Conservation (phyloP, 2,113 vertebrate genomes). For the Datnioides undecimradiatus region DNA sequence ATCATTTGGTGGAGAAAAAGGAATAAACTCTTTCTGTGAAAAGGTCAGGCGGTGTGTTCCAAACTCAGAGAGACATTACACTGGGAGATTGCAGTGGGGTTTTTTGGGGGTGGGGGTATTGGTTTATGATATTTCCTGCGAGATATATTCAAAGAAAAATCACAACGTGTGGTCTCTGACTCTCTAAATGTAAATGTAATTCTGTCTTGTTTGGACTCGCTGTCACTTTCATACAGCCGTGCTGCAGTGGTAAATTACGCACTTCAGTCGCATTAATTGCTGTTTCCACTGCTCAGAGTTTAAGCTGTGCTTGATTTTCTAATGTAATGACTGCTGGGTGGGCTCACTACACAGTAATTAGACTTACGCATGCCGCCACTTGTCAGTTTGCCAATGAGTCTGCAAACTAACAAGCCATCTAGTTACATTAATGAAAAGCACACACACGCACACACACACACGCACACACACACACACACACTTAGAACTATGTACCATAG, state of each 20-base stretch:
- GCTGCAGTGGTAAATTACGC: constrained; percentile 30
- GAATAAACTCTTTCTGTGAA: constrained; percentile 4
- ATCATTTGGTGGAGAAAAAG: background rate
- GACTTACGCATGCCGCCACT: background rate
- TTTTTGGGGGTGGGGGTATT: no score
- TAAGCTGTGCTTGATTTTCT: constrained; percentile 4
- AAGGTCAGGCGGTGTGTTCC: constrained; percentile 50
- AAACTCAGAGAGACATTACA: background rate
- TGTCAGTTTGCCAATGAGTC: background rate
- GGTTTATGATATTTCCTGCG: background rate
- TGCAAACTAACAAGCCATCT: background rate
- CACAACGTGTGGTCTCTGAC: background rate
- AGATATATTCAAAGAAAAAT: background rate
- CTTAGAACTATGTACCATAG: no score
- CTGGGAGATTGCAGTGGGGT: background rate
- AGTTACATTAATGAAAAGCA: background rate
- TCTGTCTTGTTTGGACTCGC: constrained; percentile 18
- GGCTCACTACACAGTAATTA: background rate
- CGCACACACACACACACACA: no score
- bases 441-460: no score
- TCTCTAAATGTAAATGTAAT: background rate
- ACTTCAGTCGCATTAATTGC: constrained; percentile 19
- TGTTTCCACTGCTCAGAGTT: background rate
- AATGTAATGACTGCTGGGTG: constrained; percentile 23
- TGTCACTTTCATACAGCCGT: constrained; percentile 16